Percentiles rank a stretch among this genome's conserved stretches.
Evolutionary conservation across 2,888 invertebrate species (phyloP).

Genomic region (Drosophila nr. fundita): DNA sequence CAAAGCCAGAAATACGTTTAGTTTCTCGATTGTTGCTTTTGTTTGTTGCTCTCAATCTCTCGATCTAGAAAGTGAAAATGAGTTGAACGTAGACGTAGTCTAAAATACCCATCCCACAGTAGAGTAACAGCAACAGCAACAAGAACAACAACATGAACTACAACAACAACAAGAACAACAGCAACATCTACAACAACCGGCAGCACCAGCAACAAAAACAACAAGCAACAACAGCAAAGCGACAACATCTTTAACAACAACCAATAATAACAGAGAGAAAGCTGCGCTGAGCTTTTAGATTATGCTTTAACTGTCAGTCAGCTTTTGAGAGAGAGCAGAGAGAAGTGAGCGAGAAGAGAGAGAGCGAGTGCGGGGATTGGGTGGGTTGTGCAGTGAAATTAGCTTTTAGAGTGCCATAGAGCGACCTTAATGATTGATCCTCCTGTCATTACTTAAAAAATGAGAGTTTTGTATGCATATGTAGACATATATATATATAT

Average conservation of each 20-base stretch:
- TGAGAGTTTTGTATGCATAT: constrained; percentile 6
- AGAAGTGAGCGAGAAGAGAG: constrained; percentile 17
- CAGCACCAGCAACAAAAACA: constrained; percentile 15
- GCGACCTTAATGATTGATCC: constrained; percentile 23
- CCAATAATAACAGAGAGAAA: neutral
- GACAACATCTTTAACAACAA: constrained; percentile 20
- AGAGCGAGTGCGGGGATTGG: neutral
- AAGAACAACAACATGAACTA: constrained; percentile 10
- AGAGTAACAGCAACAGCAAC: constrained; percentile 57
- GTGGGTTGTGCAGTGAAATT: neutral
- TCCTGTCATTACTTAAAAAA: constrained; percentile 32
- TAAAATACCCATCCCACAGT: constrained; percentile 67
- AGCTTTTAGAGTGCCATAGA: constrained; percentile 53
- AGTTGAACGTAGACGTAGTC: constrained; percentile 78
- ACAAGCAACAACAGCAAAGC: constrained; percentile 13
- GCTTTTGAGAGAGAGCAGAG: constrained; percentile 16
- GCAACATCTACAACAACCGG: constrained; percentile 7
- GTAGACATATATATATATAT: constrained; percentile 1
- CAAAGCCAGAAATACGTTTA: constrained; percentile 76
- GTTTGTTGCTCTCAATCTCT: constrained; percentile 80
- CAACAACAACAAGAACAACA: constrained; percentile 17
- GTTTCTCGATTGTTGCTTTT: constrained; percentile 79
- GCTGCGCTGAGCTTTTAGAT: constrained; percentile 11
- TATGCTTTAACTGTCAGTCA: constrained; percentile 19
- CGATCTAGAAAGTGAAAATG: constrained; percentile 76